Base-by-base conservation (phyloP, 2,888 invertebrate species). In the Conops quadrifasciatus region DNA sequence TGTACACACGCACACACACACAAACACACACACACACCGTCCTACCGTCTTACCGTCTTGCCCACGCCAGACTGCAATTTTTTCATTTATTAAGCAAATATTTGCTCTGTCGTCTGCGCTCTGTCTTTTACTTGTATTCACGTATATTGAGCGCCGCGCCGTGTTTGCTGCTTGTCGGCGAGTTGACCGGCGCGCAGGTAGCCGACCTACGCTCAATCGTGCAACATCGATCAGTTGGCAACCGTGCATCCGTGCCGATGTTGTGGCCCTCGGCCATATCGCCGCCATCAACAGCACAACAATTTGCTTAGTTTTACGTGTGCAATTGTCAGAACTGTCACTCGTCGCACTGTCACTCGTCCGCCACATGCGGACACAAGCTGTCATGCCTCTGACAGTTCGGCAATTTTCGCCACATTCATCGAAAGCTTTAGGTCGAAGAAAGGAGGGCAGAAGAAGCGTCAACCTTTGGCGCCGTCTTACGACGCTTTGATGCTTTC, bases 21-120 rank as follows among this genome's bases (percentile, higher is more conserved):
- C n/a, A 51, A 19, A 19, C 30, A 30, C 30, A 51, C 24, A 51
- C 26, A 65, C 36, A 21, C 49, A 16, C 28, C 47, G 24, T 2
- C 49, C 49, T 28, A 16, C 65, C n/a, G 30, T 51, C 36, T 28
- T 51, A 13, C 68, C 56, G 28, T 53, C 56, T 24, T 70, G 30
- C 45, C 24, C 36, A 15, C 60, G 45, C 26, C 21, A 21, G 19
- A 13, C 15, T 63, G 45, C 75, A 63, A 62, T 74, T 70, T 67
- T 65, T 70, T 72, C 65, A 73, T 79, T 80, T 75, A 77, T 77
- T 79, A 80, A 77, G 80, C 79, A 81, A 81, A 81, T 81, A 82
- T 80, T 77, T 77, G 75, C 19, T 70, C 63, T 70, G 30, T 45
- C 24, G 56, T 26, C 58, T 51, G 59, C 63, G 24, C 16, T 4